A percentile compares a stretch with the other conserved stretches of the same genome.
Conservation (phyloP, 2,113 vertebrate genomes). For the Ctenodactylus gundi region DNA sequence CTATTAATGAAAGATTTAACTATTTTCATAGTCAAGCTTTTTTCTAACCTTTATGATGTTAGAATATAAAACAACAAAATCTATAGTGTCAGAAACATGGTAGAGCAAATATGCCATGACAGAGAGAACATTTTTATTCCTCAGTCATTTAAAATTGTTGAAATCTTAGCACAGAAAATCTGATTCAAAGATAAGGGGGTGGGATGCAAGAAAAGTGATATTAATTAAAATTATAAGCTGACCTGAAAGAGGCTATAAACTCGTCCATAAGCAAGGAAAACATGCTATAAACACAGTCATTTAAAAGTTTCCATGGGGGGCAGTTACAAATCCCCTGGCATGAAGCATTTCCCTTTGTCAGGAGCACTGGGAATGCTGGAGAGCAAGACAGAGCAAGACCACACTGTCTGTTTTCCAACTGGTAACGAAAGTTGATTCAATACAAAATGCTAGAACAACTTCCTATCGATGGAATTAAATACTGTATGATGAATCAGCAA, state of each 20-base stretch:
- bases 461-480: background rate
- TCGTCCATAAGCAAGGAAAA: background rate
- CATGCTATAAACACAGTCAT: background rate
- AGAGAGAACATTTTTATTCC: conserved; percentile 29
- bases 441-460: background rate
- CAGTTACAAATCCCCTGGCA: background rate
- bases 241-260: background rate
- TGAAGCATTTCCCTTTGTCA: background rate
- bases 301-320: background rate
- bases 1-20: background rate
- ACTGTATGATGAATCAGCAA: background rate
- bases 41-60: conserved; percentile 19
- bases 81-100: background rate
- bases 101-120: background rate
- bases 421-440: background rate
- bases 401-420: background rate
- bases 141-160: conserved; percentile 35
- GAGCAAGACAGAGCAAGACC: background rate
- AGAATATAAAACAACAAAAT: background rate
- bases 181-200: background rate
- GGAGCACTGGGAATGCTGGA: background rate
- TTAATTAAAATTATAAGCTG: background rate
- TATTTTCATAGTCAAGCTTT: background rate
- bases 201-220: background rate
- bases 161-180: background rate